Conservation (phyloP, 2,797 vertebrate genomes). For the Rhincodon typus region DNA sequence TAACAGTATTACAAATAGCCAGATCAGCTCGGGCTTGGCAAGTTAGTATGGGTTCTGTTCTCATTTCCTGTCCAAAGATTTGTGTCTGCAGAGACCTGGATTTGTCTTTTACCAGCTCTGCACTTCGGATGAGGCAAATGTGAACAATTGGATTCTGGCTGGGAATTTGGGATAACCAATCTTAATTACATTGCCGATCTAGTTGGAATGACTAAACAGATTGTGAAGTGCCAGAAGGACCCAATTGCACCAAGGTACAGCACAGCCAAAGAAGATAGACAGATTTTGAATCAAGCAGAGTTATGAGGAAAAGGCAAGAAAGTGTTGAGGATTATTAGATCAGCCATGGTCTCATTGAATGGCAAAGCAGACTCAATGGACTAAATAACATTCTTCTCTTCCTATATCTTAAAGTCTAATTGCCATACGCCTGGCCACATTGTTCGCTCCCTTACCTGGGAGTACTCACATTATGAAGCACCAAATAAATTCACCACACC, state of each 20-base stretch:
- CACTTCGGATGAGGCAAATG: not conserved
- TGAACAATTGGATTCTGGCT: not conserved
- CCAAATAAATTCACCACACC: not conserved
- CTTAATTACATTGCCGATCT: not conserved
- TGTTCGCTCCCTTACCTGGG: not conserved
- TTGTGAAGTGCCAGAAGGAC: not conserved
- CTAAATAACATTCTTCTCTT: no score
- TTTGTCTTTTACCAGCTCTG: not conserved
- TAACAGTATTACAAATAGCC: not conserved
- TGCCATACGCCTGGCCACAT: not conserved
- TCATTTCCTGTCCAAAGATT: not conserved
- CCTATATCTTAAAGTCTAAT: no score
- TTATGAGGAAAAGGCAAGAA: no score
- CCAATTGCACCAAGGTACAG: not conserved
- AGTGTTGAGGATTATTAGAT: no score
- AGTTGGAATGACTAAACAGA: not conserved
- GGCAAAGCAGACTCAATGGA: no score
- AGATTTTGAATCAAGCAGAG: no score
- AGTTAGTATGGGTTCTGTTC: not conserved
- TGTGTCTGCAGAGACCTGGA: not conserved
- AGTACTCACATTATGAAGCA: not conserved
- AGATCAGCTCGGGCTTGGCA: not conserved
- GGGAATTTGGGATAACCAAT: not conserved
- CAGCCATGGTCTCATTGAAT: no score
- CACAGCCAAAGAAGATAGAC: not conserved